phyloP scores from a whole-genome alignment of 92 coral and sea anemone genomes.

The Isaurus tuberculatus region DNA sequence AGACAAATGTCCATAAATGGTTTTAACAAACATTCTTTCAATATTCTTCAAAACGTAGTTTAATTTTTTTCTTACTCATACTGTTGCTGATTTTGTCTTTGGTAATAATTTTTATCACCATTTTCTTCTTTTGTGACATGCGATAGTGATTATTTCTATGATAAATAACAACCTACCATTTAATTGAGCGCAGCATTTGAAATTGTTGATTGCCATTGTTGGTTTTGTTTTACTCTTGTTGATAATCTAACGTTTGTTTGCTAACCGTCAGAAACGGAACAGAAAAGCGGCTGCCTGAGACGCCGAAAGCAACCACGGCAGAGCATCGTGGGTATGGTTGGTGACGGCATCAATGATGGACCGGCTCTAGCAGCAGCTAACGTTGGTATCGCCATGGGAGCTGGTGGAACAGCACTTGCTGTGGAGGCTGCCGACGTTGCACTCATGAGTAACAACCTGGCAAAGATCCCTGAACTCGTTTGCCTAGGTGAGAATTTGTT shows the following conservation, averaged over 20 bases:
- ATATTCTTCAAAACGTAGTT: too few species aligned
- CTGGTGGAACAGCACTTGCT: slow-evolving; percentile 98
- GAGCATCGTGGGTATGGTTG: slow-evolving; percentile 94
- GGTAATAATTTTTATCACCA: too few species aligned
- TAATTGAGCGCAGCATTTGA: too few species aligned
- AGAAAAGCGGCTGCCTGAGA: neutral
- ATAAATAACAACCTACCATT: too few species aligned
- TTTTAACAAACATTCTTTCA: too few species aligned
- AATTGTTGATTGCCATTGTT: too few species aligned
- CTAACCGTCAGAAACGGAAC: neutral
- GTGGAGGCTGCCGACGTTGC: slow-evolving; percentile 99
- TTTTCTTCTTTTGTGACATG: too few species aligned
- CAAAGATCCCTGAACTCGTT: slow-evolving; percentile 94
- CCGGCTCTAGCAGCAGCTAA: slow-evolving; percentile 98
- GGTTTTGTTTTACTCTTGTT: too few species aligned
- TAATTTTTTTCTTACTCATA: too few species aligned
- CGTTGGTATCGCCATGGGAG: slow-evolving; percentile 99
- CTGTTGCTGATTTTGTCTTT: too few species aligned
- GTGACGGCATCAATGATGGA: slow-evolving; percentile 99
- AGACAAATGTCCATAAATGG: too few species aligned
- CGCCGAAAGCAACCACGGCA: slow-evolving; percentile 12
- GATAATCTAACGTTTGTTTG: neutral
- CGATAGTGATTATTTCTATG: too few species aligned
- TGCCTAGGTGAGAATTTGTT: slow-evolving; percentile 47
- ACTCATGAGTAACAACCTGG: slow-evolving; percentile 93